phyloP scores from a whole-genome alignment of 2,888 invertebrate genomes.

The Epinotia demarniana region DNA sequence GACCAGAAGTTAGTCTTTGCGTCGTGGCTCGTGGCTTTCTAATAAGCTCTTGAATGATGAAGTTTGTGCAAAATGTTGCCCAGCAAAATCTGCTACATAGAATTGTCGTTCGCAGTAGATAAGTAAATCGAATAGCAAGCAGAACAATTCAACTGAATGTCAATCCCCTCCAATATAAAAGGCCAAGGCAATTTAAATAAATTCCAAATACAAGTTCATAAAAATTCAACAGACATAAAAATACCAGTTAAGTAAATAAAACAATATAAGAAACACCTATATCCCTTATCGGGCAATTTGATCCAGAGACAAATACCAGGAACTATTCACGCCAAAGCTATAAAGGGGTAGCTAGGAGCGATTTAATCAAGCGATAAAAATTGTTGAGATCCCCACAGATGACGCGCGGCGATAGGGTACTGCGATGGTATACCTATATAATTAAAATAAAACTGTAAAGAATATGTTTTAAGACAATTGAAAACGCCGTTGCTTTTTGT shows the following conservation, averaged over 20 bases:
- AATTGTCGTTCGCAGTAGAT: neutral
- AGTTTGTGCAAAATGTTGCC: no score
- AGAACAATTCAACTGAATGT: constrained; percentile 4
- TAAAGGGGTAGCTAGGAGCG: constrained; percentile 78
- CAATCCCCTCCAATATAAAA: constrained; percentile 30
- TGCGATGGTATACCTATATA: constrained; percentile 30
- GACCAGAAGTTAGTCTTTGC: no score
- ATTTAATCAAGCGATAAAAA: constrained; percentile 81
- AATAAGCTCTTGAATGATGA: no score
- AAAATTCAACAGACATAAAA: constrained; percentile 41
- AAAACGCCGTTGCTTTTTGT: neutral
- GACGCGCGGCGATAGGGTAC: constrained; percentile 66
- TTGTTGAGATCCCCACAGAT: constrained; percentile 70
- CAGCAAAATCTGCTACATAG: no score
- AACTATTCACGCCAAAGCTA: constrained; percentile 62
- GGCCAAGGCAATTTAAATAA: constrained; percentile 29
- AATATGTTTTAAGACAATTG: constrained; percentile 7
- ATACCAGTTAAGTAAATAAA: constrained; percentile 44
- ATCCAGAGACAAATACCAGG: constrained; percentile 68
- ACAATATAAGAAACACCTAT: constrained; percentile 47
- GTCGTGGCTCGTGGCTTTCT: no score
- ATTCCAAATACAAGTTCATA: constrained; percentile 38
- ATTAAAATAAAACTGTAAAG: constrained; percentile 10
- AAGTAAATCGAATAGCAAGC: constrained; percentile 26
- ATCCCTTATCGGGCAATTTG: constrained; percentile 59